Percentiles rank a stretch among this genome's conserved stretches.
phyloP scores from a whole-genome alignment of 2,797 vertebrate genomes.

The Pseudomugil tenellus region DNA sequence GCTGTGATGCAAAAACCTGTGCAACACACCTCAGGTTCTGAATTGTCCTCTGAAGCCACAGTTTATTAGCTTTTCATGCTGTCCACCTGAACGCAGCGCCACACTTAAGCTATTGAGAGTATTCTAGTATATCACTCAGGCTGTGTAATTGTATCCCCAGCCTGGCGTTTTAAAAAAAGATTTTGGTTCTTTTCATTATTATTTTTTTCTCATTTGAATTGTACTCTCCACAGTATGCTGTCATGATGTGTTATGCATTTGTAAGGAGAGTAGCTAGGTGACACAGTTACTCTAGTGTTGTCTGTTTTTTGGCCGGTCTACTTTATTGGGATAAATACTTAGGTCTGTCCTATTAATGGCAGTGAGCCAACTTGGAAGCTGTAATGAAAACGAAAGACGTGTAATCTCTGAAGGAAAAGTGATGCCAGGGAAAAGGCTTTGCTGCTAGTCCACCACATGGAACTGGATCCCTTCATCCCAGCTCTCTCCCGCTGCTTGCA shows the following conservation, averaged over 20 bases:
- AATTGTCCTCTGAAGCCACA: conserved; percentile 58
- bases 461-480: conserved; percentile 68
- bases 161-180: not conserved
- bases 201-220: conserved; percentile 11
- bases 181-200: too few species aligned
- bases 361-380: conserved; percentile 70
- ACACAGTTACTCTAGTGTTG: conserved; percentile 34
- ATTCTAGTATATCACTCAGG: conserved; percentile 35
- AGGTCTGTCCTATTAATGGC: conserved; percentile 66
- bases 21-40: conserved; percentile 50
- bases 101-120: conserved; percentile 24
- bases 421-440: conserved; percentile 73
- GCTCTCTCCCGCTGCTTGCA: conserved; percentile 50
- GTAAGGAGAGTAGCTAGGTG: conserved; percentile 8
- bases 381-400: conserved; percentile 67
- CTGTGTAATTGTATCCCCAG: conserved; percentile 22
- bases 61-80: conserved; percentile 65
- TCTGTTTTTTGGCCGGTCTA: conserved; percentile 36
- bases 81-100: conserved; percentile 57
- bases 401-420: conserved; percentile 64
- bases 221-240: not conserved
- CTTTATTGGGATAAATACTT: conserved; percentile 49
- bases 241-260: conserved; percentile 5
- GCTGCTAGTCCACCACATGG: conserved; percentile 57
- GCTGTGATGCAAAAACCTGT: conserved; percentile 48